Evolutionary conservation across 2,888 invertebrate genomes (phyloP), one percentile per base, ranked within the genome.

Genomic region (Lycia hirtaria): DNA sequence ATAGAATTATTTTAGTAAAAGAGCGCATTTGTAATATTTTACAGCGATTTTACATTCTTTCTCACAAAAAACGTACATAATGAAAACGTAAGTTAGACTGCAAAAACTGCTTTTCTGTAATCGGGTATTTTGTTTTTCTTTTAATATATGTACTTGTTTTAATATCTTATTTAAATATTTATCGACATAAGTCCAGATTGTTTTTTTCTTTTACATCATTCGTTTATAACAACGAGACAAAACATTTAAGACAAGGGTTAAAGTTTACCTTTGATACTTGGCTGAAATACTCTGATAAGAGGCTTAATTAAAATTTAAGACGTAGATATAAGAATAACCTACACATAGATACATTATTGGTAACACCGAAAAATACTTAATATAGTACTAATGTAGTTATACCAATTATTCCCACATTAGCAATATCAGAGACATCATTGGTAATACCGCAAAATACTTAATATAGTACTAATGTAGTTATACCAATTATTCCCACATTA

Each of bases 171-270:
- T 22, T 0, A 6, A 24, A 35, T 9, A 43, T n/a, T 40, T 50
- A 45, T 58, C 32, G 9, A 33, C 33, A 41, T 33, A 49, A 41
- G 37, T 32, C 48, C 19, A 45, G 20, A 44, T 43, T 55, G 14
- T 22, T 17, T 24, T 3, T 26, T 49, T 15, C 14, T 4, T 33
- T 30, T 65, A 24, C 64, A 33, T 48, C 49, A 44, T 49, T 54
- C 24, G 49, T 52, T 55, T 43, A 24, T 15, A 24, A 35, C 19
- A 43, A 43, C 28, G 17, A 20, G 7, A 15, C 15, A 44, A 28
- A 48, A 51, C 17, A 38, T 15, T 49, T 35, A 7, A 53, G 33
- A 38, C 30, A 24, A 32, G 40, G 54, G 45, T 54, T 40, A 54
- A 32, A 54, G 47, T 54, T 38, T 28, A 52, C 4, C 35, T 19